phyloP scores from a whole-genome alignment of 2,113 vertebrate genomes.

The Boulengeromyrus knoepffleri region DNA sequence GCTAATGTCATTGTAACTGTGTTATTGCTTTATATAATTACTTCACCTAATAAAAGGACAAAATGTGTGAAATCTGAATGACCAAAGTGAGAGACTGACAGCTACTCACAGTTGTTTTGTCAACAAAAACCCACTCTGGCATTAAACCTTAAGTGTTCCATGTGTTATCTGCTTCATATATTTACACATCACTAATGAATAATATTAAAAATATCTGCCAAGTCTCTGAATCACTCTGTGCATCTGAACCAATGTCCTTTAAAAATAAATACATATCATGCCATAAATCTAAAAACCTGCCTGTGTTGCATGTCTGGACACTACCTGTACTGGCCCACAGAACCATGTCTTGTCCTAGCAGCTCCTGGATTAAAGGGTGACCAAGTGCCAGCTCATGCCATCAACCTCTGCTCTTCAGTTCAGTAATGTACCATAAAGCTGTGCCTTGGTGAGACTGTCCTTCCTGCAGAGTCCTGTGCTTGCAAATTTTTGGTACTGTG shows the following conservation, averaged over 20 bases:
- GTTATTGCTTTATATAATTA: slow-evolving; percentile 6
- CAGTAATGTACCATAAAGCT: slow-evolving; percentile 91
- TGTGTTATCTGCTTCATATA: neutral
- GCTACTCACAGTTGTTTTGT: neutral
- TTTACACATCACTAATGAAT: slow-evolving; percentile 10
- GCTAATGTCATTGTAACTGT: slow-evolving; percentile 15
- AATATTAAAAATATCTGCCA: slow-evolving; percentile 13
- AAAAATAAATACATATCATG: neutral
- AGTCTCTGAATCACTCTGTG: neutral
- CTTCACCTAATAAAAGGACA: neutral
- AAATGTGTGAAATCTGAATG: neutral
- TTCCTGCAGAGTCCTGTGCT: slow-evolving; percentile 85
- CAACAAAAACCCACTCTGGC: neutral
- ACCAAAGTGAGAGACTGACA: neutral
- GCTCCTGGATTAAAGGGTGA: slow-evolving; percentile 30
- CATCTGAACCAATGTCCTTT: slow-evolving; percentile 3
- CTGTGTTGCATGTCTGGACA: neutral
- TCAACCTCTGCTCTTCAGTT: slow-evolving; percentile 62
- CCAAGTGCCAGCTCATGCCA: neutral
- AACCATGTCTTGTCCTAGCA: neutral
- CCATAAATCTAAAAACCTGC: neutral
- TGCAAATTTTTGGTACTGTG: slow-evolving; percentile 79
- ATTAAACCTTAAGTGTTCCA: neutral
- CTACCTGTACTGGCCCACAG: neutral
- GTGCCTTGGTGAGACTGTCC: slow-evolving; percentile 95